Conservation (phyloP, 2,888 invertebrate genomes). For the Leucoma salicis region DNA sequence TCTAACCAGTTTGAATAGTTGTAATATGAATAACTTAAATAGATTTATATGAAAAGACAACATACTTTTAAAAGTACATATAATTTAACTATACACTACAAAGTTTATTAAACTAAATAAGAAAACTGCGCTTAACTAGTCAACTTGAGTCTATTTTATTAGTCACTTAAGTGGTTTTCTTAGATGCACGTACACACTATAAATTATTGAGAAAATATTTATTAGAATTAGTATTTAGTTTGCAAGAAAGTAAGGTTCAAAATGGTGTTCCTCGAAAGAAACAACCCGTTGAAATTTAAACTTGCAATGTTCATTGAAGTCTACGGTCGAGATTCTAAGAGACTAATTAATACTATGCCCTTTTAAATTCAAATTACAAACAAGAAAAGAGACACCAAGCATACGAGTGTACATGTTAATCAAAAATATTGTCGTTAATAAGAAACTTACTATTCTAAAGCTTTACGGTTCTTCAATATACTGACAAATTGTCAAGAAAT, state of each 20-base stretch:
- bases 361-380: too few species aligned
- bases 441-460: too few species aligned
- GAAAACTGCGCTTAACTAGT: slow-evolving; percentile 1
- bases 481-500: too few species aligned
- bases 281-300: slow-evolving; percentile 1
- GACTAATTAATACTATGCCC: too few species aligned
- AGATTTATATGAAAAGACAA: too few species aligned
- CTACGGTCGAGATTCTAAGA: background rate
- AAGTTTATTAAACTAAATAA: slow-evolving; percentile 1
- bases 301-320: background rate
- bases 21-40: too few species aligned
- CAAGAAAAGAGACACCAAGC: too few species aligned
- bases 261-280: background rate
- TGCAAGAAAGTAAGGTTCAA: background rate
- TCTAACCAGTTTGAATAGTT: too few species aligned
- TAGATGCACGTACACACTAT: slow-evolving; percentile 1
- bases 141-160: slow-evolving; percentile 3
- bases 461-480: too few species aligned
- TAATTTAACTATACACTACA: too few species aligned
- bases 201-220: background rate
- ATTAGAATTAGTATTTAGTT: background rate
- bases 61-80: background rate
- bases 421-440: too few species aligned
- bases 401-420: too few species aligned
- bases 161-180: slow-evolving; percentile 1